A percentile compares a stretch with the other conserved stretches of the same genome.
These are phyloP conservation scores for Lepas anatifera DNA, from an alignment of 2,888 invertebrate species.

Conservation along the genomic window DNA sequence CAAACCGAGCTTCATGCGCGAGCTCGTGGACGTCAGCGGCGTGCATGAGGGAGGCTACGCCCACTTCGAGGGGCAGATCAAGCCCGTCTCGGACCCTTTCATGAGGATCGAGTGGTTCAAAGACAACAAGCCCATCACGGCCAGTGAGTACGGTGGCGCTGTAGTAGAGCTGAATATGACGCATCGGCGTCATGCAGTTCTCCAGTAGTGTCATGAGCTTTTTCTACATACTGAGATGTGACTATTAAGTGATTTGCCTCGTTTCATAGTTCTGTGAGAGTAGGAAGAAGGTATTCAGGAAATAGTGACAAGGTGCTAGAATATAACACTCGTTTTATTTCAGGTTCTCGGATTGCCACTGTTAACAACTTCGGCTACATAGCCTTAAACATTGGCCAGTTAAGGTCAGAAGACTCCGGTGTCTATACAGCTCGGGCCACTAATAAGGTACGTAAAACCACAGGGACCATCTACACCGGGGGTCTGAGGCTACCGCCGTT, in stretches of 20 bases:
- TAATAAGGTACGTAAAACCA: conserved; percentile 55
- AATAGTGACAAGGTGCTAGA: not conserved
- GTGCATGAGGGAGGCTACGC: conserved; percentile 82
- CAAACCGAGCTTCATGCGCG: conserved; percentile 75
- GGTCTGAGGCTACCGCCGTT: too few relatives aligned
- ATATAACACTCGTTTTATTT: not conserved
- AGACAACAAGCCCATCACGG: conserved; percentile 84
- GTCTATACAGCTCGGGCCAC: conserved; percentile 84
- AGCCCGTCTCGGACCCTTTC: conserved; percentile 81
- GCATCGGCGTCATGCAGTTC: too few relatives aligned
- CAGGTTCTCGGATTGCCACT: conserved; percentile 80
- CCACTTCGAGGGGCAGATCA: conserved; percentile 84
- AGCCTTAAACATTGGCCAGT: conserved; percentile 95
- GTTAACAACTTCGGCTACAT: conserved; percentile 99
- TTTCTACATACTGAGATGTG: too few relatives aligned
- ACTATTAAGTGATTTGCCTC: too few relatives aligned
- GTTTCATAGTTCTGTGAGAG: too few relatives aligned
- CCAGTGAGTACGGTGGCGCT: conserved; percentile 44
- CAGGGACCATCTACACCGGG: too few relatives aligned
- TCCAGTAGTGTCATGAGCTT: too few relatives aligned
- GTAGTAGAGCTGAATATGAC: too few relatives aligned
- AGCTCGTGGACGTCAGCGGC: conserved; percentile 71
- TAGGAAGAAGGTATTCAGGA: too few relatives aligned
- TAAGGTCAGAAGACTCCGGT: conserved; percentile 96
- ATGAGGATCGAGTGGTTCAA: conserved; percentile 94